A percentile compares a stretch with the other conserved stretches of the same genome.
These are phyloP conservation scores for Phortica variegata DNA, from an alignment of 1,140 invertebrate species.

Conservation along the genomic window DNA sequence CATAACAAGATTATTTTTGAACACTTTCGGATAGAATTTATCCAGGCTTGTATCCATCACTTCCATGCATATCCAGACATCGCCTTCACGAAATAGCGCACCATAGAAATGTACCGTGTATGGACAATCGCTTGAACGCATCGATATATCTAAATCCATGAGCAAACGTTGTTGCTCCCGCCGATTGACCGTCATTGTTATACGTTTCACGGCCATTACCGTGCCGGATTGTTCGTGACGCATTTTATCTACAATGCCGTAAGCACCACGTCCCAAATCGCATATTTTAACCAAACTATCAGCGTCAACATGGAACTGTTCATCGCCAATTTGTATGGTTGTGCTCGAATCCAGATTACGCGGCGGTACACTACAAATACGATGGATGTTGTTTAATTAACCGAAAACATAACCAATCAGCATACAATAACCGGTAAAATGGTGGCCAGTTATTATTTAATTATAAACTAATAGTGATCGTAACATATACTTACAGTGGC, in stretches of 20 bases:
- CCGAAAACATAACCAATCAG: too few species aligned
- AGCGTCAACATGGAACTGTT: constrained; percentile 87
- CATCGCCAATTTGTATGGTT: constrained; percentile 81
- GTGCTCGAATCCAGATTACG: constrained; percentile 82
- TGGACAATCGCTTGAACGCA: constrained; percentile 91
- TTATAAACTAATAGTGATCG: too few species aligned
- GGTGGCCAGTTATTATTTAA: too few species aligned
- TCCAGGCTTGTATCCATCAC: constrained; percentile 98
- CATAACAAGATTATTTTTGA: constrained; percentile 74
- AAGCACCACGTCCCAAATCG: constrained; percentile 91
- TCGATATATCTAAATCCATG: constrained; percentile 95
- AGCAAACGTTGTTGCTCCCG: constrained; percentile 89
- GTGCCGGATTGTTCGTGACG: constrained; percentile 82
- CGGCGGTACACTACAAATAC: constrained; percentile 58
- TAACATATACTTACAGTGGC: too few species aligned
- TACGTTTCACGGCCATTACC: constrained; percentile 96
- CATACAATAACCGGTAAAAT: too few species aligned
- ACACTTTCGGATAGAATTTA: constrained; percentile 90
- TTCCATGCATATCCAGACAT: constrained; percentile 99
- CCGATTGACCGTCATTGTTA: constrained; percentile 87
- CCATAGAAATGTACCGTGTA: constrained; percentile 98
- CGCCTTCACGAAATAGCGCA: constrained; percentile 89
- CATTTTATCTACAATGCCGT: constrained; percentile 97
- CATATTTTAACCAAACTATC: constrained; percentile 84
- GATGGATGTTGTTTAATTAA: too few species aligned